phyloP scores from a whole-genome alignment of 2,797 vertebrate genomes.

The Vespertilio murinus region DNA sequence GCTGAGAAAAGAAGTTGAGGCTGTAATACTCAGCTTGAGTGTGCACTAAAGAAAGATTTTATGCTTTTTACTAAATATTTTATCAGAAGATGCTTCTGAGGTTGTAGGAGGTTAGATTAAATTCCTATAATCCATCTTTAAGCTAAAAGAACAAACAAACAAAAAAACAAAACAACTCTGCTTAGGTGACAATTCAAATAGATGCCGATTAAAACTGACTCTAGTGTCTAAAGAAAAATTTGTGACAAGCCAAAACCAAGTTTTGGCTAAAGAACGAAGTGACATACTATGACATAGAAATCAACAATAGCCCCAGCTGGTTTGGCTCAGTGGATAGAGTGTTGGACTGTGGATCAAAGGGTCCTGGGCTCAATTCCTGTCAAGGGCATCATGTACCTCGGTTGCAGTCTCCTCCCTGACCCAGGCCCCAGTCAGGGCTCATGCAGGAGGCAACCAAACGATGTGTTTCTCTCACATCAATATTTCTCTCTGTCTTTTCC shows the following conservation, averaged over 20 bases:
- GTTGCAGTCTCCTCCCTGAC: no score
- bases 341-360: no score
- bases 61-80: slow-evolving; percentile 33
- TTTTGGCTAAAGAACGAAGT: neutral
- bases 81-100: slow-evolving; percentile 35
- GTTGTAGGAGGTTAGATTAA: neutral
- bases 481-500: no score
- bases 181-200: slow-evolving; percentile 25
- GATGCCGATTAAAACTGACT: neutral
- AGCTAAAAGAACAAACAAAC: neutral
- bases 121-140: neutral
- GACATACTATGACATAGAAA: neutral
- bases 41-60: neutral
- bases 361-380: no score
- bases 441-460: no score
- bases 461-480: no score
- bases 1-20: slow-evolving; percentile 33
- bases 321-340: no score
- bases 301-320: no score
- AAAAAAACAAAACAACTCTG: neutral
- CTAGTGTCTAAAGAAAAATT: neutral
- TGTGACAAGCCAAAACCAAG: neutral
- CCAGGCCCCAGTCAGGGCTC: no score
- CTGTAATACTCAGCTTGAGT: neutral
- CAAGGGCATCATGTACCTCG: no score